Evolutionary conservation across 2,797 vertebrate species (phyloP), one percentile per base, ranked within the genome.

Genomic region (Pseudomugil gertrudae): DNA sequence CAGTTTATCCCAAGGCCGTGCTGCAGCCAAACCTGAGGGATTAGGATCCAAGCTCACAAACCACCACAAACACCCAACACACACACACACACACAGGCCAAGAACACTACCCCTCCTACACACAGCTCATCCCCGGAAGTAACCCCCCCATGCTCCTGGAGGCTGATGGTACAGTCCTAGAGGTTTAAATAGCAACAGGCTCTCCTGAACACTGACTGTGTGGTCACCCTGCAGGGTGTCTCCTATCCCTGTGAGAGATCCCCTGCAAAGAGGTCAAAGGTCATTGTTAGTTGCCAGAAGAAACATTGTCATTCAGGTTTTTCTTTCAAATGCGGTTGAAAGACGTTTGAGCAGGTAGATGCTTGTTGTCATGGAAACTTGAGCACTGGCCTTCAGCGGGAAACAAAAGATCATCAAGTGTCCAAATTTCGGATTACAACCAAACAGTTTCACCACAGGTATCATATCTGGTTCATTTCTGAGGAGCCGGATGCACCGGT

Each of bases 11-110:
- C 48, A 72, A 79, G 67, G 89, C 90, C 80, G 78, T 90, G 87
- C 87, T 89, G 77, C 81, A 90, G 76, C 74, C 84, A 90, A 93
- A 85, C 90, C 90, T 87, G 40, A 81, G 77, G 93, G 95, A 97
- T 97, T 96, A 97, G 92, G 81, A 91, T 86, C 60, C 89, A 93
- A 93, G 86, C 84, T 85, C 87, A 89, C 92, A 68, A 92, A 81
- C 86, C 35, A n/a, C 1, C 24, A 10, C 77, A 81, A 85, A 23
- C 36, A 48, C 63, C 56, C n/a, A 47, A 81, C 85, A 23, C 36
- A 48, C 63, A 60, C n/a, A 47, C 35, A 58, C 38, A 27, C 64
- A 61, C 51, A 48, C 32, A 57, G 32, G 40, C 56, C 59, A 38
- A 57, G 56, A 30, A 68, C 94, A 91, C 90, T 89, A 87, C 89